Evolutionary conservation across 2,797 vertebrate species (phyloP).

Genomic region (Gambusia yucatana): DNA sequence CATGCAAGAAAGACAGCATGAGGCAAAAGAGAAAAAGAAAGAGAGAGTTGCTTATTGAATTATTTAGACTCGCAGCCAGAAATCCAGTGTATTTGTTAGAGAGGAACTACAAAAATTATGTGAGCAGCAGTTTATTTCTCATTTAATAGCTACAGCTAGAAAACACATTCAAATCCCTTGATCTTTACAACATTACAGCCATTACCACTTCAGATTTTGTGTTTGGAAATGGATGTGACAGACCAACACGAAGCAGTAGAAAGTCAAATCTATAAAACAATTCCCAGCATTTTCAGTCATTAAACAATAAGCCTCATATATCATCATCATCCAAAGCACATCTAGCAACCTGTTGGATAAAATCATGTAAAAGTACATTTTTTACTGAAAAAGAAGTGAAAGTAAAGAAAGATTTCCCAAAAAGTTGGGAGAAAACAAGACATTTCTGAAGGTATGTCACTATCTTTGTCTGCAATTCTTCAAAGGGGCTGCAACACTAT

Average conservation of each 20-base stretch:
- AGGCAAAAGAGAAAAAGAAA: background rate
- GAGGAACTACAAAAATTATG: background rate
- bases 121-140: background rate
- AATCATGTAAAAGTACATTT: background rate
- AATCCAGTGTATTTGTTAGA: background rate
- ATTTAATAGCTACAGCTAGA: background rate
- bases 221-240: background rate
- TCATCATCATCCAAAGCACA: constrained; percentile 19
- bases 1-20: constrained; percentile 6
- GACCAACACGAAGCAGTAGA: background rate
- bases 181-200: background rate
- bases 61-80: constrained; percentile 11
- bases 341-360: background rate
- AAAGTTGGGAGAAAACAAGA: background rate
- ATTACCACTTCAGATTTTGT: background rate
- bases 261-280: constrained; percentile 25
- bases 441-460: background rate
- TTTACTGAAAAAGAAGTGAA: background rate
- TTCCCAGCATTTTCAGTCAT: constrained; percentile 28
- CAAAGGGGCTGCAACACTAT: background rate
- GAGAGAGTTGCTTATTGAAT: background rate
- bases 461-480: background rate
- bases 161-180: background rate
- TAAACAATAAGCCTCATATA: constrained; percentile 6
- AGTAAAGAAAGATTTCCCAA: background rate